Base-by-base conservation (phyloP, 2,797 vertebrate species). In the Paguma larvata region DNA sequence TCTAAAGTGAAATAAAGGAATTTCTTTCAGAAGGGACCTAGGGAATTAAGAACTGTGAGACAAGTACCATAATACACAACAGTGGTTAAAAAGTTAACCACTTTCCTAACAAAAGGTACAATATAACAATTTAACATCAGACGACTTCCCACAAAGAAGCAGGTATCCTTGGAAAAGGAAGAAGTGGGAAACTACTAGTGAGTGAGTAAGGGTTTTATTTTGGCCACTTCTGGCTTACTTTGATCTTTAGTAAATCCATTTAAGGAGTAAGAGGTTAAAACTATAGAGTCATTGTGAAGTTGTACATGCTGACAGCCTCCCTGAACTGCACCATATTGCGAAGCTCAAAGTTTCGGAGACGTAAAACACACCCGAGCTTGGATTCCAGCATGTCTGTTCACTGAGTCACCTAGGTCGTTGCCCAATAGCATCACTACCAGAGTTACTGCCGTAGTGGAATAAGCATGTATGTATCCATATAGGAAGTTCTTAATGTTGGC, bases 1-100 rank as follows among this genome's bases (percentile, higher is more conserved):
- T 88, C 53, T 91, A 53, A 97, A 97, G 14, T 53, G 46, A 97
- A 95, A 6, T 27, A 25, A 82, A 90, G n/a, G 14, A 6, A 59
- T 91, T 59, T 82, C 11, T 78, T 67, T 82, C 34, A 89, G 41
- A 94, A 85, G 72, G 41, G 79, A 63, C 4, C 15, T 32, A 78
- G 4, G 44, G 53, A 95, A 89, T 89, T 32, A 73, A 89, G 41
- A 53, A n/a, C 34, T 70, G 75, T 27, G 34, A 46, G 15, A 41
- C 11, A 68, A 93, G 59, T 93, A n/a, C 0, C 1, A 3, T 38
- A n/a, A 12, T 16, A 44, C 21, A 41, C 15, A 41, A 5, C 41
- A 25, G 67, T 12, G 5, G 1, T 48, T 91, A 48, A 88, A 87
- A 56, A 63, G 38, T 59, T 30, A 62, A 67, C 10, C 32, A n/a